Evolutionary conservation across 2,113 vertebrate species (phyloP).

Genomic region (Myodes glareolus): DNA sequence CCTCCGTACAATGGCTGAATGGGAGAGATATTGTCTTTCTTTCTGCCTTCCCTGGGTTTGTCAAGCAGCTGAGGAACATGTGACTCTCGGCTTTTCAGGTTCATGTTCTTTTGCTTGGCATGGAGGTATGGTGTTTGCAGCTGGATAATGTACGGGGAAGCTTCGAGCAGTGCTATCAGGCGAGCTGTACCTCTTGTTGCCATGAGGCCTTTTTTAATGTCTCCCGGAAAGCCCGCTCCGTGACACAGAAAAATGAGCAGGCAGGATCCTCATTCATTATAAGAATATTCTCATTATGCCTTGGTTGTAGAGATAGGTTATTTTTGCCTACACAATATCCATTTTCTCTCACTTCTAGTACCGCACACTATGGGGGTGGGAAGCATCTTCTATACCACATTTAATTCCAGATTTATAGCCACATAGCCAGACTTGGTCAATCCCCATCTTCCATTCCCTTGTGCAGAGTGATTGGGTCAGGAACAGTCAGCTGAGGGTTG

Average conservation of each 20-base stretch:
- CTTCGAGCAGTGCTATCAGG: background rate
- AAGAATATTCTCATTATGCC: background rate
- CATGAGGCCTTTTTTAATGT: background rate
- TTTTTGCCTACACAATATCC: background rate
- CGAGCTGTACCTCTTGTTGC: accelerated
- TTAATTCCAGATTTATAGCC: background rate
- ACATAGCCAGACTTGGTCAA: background rate
- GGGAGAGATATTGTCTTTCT: background rate
- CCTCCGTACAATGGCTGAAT: background rate
- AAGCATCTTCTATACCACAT: background rate
- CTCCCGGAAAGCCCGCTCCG: background rate
- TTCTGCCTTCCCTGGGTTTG: background rate
- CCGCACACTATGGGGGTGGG: background rate
- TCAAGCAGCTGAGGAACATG: background rate
- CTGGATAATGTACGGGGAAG: background rate
- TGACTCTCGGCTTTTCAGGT: slow-evolving; percentile 14
- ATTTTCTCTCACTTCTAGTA: background rate
- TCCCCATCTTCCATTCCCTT: background rate
- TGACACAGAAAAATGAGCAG: slow-evolving; percentile 57
- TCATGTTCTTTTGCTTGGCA: background rate
- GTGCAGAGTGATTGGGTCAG: background rate
- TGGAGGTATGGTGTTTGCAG: background rate
- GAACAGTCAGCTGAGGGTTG: background rate
- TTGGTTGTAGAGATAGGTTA: background rate
- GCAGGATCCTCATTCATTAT: slow-evolving; percentile 49